Percentiles rank a stretch among this genome's conserved stretches.
These are phyloP conservation scores for Auanema freiburgensis DNA, from an alignment of 2,888 invertebrate genomes.

Conservation along the genomic window DNA sequence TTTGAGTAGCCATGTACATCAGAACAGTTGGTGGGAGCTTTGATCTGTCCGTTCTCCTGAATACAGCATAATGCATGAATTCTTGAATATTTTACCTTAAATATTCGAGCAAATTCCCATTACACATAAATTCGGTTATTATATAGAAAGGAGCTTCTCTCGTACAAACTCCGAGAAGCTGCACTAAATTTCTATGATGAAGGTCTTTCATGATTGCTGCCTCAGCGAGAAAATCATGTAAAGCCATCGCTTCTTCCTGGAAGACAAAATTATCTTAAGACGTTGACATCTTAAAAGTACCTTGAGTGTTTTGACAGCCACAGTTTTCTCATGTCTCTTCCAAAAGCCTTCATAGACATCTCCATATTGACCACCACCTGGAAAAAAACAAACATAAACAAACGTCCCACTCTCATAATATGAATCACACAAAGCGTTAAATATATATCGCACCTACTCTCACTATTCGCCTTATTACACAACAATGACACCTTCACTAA, in stretches of 20 bases:
- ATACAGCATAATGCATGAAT: slow-evolving; percentile 9
- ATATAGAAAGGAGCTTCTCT: slow-evolving; percentile 98
- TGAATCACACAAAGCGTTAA: no score
- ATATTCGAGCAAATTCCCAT: slow-evolving; percentile 95
- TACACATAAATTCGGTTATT: slow-evolving; percentile 93
- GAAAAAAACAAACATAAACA: slow-evolving; percentile 36
- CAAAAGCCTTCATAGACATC: slow-evolving; percentile 91
- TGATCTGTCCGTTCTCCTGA: slow-evolving; percentile 42
- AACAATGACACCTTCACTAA: no score
- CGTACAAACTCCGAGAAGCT: slow-evolving; percentile 95
- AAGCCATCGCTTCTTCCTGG: slow-evolving; percentile 95
- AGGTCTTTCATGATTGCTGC: slow-evolving; percentile 99
- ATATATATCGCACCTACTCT: neutral
- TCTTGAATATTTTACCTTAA: slow-evolving; percentile 76
- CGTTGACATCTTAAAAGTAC: slow-evolving; percentile 61
- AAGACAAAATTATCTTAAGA: slow-evolving; percentile 3
- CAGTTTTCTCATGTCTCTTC: slow-evolving; percentile 93
- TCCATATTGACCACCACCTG: slow-evolving; percentile 83
- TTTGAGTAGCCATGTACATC: slow-evolving; percentile 99
- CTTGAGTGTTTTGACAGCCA: slow-evolving; percentile 97
- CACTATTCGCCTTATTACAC: neutral
- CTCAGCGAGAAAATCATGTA: slow-evolving; percentile 97
- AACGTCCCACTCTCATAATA: no score
- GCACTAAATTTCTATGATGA: slow-evolving; percentile 97
- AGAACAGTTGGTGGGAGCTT: slow-evolving; percentile 91